Percentiles rank a stretch among this genome's conserved stretches.
These are phyloP conservation scores for Tetramorium parvispinum DNA, from an alignment of 1,140 invertebrate genomes.

Conservation along the genomic window DNA sequence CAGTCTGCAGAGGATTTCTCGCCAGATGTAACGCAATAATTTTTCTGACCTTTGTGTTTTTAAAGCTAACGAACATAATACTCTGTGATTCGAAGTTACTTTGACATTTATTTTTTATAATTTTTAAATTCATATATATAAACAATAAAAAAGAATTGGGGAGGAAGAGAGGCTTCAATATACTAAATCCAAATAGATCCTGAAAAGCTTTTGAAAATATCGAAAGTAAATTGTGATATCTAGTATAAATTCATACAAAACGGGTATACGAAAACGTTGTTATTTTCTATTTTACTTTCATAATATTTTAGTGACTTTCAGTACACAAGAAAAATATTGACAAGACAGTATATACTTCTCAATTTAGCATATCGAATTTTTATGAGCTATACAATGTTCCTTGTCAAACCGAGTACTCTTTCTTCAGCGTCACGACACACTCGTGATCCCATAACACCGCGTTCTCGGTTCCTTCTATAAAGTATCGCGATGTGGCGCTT, in stretches of 20 bases:
- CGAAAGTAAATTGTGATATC: not conserved
- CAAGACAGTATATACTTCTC: not conserved
- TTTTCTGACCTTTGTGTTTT: not conserved
- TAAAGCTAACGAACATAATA: not conserved
- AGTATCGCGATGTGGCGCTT: not conserved
- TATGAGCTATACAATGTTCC: constrained; percentile 13
- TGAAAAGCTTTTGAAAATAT: not conserved
- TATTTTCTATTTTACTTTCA: not conserved
- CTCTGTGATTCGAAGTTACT: not conserved
- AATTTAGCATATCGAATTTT: constrained; percentile 16
- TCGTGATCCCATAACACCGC: constrained; percentile 6
- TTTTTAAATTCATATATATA: not conserved
- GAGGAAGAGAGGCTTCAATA: not conserved
- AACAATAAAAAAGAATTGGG: not conserved
- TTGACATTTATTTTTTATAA: not conserved
- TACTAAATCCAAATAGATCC: not conserved
- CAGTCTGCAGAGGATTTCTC: constrained; percentile 1
- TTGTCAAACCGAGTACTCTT: not conserved
- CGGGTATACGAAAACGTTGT: not conserved
- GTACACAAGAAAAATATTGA: not conserved
- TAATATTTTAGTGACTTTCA: not conserved
- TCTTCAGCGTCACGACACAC: not conserved
- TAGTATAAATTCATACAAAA: not conserved
- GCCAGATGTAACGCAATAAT: not conserved
- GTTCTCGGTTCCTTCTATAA: constrained; percentile 17